These are phyloP conservation scores for Thamnaconus septentrionalis DNA, from an alignment of 2,113 vertebrate species.

Conservation along the genomic window DNA sequence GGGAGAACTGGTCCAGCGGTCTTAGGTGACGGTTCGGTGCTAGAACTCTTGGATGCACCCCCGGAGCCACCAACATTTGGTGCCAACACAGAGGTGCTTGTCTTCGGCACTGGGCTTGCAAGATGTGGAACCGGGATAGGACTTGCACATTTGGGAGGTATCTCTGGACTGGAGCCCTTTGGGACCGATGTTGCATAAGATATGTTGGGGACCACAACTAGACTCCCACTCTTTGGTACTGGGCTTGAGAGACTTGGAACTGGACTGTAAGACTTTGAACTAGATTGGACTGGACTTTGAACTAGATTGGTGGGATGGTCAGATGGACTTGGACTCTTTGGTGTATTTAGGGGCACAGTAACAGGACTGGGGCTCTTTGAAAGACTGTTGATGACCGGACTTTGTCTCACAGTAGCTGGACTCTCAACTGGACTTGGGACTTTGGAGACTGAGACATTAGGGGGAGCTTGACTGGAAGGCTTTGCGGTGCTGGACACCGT, in stretches of 20 bases:
- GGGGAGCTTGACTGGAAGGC: conserved; percentile 8
- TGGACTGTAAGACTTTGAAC: conserved; percentile 23
- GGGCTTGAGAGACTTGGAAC: conserved; percentile 46
- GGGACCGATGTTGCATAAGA: conserved; percentile 3
- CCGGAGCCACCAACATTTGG: conserved; percentile 20
- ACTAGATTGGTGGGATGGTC: conserved; percentile 33
- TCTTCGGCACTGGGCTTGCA: conserved; percentile 53
- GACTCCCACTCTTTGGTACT: conserved; percentile 42
- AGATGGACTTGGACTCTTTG: conserved; percentile 37
- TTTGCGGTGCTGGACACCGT: conserved; percentile 26
- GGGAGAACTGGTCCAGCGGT: conserved; percentile 9
- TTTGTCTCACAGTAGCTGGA: conserved; percentile 12
- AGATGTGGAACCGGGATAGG: conserved; percentile 43
- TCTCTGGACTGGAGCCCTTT: conserved; percentile 30
- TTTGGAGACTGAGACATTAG: conserved; percentile 7
- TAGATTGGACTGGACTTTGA: conserved; percentile 5
- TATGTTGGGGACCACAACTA: conserved; percentile 24
- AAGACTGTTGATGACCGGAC: not conserved
- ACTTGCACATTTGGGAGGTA: conserved; percentile 39
- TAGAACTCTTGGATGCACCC: conserved; percentile 17
- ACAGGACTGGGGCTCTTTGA: conserved; percentile 22
- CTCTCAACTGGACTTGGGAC: conserved; percentile 20
- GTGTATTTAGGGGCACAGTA: conserved; percentile 20
- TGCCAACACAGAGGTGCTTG: conserved; percentile 41
- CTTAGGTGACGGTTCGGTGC: conserved; percentile 28